Percentiles rank a stretch among this genome's conserved stretches.
phyloP scores from a whole-genome alignment of 2,888 invertebrate species.

The Aspidapion aeneum region DNA sequence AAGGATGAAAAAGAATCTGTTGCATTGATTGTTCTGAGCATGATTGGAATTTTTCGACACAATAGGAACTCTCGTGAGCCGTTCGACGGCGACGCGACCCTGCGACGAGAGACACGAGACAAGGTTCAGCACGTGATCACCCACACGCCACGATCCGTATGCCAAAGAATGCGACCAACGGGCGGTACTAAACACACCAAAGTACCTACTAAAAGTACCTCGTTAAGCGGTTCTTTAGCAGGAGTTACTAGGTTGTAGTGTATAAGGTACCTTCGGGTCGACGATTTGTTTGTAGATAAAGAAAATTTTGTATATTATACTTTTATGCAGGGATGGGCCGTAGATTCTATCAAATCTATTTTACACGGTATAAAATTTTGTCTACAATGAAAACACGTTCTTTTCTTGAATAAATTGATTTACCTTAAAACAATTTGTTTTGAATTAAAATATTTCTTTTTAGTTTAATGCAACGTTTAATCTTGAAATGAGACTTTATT shows the following conservation, averaged over 20 bases:
- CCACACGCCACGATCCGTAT: constrained; percentile 20
- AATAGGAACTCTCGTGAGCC: background rate
- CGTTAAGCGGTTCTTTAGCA: background rate
- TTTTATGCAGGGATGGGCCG: too few species aligned
- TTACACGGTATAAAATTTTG: too few species aligned
- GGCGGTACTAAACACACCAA: background rate
- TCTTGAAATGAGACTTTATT: too few species aligned
- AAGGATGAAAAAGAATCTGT: too few species aligned
- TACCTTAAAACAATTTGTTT: too few species aligned
- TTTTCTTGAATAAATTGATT: too few species aligned
- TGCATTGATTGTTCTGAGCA: background rate
- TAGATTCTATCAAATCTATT: too few species aligned
- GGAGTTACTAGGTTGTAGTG: background rate
- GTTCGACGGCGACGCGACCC: background rate
- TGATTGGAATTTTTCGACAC: background rate
- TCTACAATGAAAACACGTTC: too few species aligned
- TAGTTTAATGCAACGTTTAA: too few species aligned
- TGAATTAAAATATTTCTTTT: too few species aligned
- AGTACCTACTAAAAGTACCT: background rate
- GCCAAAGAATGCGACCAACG: background rate
- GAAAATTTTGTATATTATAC: too few species aligned
- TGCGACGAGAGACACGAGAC: background rate
- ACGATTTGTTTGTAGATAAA: background rate
- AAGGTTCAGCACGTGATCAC: constrained; percentile 23
- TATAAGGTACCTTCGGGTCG: too few species aligned